Evolutionary conservation across 35 echinoderm and acorn worm species (phyloP).

Genomic region (Acanthaster planci): DNA sequence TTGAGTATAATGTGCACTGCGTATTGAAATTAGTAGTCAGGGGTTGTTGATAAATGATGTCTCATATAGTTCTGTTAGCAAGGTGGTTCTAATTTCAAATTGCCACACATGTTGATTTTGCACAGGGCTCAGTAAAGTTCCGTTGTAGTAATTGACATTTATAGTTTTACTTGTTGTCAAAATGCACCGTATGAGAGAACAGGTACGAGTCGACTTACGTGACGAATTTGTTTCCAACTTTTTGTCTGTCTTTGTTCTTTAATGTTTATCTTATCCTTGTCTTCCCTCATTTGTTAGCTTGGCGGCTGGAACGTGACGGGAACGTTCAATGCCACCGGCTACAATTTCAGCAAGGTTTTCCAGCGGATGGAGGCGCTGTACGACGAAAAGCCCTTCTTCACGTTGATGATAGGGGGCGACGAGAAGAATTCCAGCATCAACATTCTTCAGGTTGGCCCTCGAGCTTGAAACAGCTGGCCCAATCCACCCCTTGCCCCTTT

Average conservation of each 20-base stretch:
- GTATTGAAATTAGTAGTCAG: no score
- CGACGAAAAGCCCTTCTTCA: slow-evolving; percentile 80
- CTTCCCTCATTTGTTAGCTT: slow-evolving; percentile 64
- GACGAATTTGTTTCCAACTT: neutral
- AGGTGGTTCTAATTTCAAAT: no score
- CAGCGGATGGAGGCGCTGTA: slow-evolving; percentile 55
- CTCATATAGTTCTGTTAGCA: no score
- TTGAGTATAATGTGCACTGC: no score
- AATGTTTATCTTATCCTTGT: neutral
- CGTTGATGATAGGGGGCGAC: slow-evolving; percentile 68
- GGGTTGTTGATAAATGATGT: no score
- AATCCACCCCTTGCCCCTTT: no score
- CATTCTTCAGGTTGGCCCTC: slow-evolving; percentile 69
- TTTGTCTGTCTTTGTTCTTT: neutral
- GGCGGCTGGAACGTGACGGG: slow-evolving; percentile 89
- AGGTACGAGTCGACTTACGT: no score
- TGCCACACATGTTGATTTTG: no score
- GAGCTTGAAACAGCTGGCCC: neutral
- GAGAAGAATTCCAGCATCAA: slow-evolving; percentile 85
- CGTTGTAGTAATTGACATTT: no score
- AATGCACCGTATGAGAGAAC: no score
- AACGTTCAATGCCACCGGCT: slow-evolving; percentile 40
- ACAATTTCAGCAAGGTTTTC: slow-evolving; percentile 61
- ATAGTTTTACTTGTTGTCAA: no score
- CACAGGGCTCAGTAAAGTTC: no score